These are phyloP conservation scores for Trachymyrmex septentrionalis DNA, from an alignment of 1,140 invertebrate genomes.

Conservation along the genomic window DNA sequence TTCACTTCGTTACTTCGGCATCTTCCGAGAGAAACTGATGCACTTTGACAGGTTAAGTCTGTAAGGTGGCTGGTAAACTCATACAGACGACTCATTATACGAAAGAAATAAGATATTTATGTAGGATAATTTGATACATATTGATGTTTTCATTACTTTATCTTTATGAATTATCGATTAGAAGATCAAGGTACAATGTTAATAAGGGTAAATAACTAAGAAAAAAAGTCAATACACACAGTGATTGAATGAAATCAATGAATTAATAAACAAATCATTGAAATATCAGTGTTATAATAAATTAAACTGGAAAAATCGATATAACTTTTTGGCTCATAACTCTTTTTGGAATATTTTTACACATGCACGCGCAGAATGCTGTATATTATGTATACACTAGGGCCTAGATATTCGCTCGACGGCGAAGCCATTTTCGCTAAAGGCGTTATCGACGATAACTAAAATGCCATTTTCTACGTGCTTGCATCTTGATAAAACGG, in stretches of 20 bases:
- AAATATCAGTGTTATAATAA: slow-evolving; percentile 3
- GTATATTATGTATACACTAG: neutral
- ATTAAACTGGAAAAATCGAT: neutral
- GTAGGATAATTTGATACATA: neutral
- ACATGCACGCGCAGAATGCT: slow-evolving; percentile 3
- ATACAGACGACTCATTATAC: too few species aligned
- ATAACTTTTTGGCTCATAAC: neutral
- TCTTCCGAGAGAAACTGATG: slow-evolving; percentile 16
- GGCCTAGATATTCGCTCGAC: neutral
- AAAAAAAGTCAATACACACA: neutral
- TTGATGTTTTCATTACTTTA: neutral
- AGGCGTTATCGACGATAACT: slow-evolving; percentile 55
- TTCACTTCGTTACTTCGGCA: slow-evolving; percentile 14
- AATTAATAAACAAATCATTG: neutral
- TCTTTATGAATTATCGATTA: neutral
- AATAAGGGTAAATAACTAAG: neutral
- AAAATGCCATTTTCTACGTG: slow-evolving; percentile 64
- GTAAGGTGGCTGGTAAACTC: neutral
- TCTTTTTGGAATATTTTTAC: neutral
- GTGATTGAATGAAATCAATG: neutral
- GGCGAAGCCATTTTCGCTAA: slow-evolving; percentile 45
- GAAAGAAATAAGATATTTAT: neutral
- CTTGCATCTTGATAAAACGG: slow-evolving; percentile 60
- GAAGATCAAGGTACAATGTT: neutral
- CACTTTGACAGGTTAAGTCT: neutral